Evolutionary conservation across 2,113 vertebrate genomes (phyloP).

Genomic region (Tenebrosternarchus preto): DNA sequence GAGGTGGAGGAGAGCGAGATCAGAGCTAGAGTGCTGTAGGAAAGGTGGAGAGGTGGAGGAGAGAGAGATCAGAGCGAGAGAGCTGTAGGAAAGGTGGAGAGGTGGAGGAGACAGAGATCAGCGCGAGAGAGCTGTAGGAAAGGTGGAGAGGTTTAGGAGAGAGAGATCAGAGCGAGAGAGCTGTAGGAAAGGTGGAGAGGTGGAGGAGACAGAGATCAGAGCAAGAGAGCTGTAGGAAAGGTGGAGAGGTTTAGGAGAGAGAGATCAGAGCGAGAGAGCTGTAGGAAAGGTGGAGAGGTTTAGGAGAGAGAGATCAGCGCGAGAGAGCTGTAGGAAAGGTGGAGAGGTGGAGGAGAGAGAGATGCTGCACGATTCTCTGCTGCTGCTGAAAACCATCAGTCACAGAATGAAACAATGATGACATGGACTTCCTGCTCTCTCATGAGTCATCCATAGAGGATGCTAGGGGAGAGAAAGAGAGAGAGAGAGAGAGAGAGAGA

Average conservation of each 20-base stretch:
- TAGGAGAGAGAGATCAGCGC: neutral
- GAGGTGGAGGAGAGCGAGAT: too few relatives aligned
- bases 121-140: neutral
- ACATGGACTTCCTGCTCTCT: neutral
- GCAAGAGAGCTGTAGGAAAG: too few relatives aligned
- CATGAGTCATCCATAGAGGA: too few relatives aligned
- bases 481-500: neutral
- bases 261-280: too few relatives aligned
- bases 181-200: too few relatives aligned
- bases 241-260: too few relatives aligned
- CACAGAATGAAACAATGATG: constrained; percentile 15
- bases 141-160: neutral
- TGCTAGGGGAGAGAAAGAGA: neutral
- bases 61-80: neutral
- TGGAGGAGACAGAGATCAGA: too few relatives aligned
- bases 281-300: neutral
- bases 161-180: neutral
- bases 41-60: neutral
- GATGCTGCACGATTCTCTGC: neutral
- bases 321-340: neutral
- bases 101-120: too few relatives aligned
- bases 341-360: neutral
- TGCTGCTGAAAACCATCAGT: neutral
- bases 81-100: too few relatives aligned
- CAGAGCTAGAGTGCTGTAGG: too few relatives aligned